phyloP scores from a whole-genome alignment of 2,797 vertebrate species.

The Alfaro cultratus region DNA sequence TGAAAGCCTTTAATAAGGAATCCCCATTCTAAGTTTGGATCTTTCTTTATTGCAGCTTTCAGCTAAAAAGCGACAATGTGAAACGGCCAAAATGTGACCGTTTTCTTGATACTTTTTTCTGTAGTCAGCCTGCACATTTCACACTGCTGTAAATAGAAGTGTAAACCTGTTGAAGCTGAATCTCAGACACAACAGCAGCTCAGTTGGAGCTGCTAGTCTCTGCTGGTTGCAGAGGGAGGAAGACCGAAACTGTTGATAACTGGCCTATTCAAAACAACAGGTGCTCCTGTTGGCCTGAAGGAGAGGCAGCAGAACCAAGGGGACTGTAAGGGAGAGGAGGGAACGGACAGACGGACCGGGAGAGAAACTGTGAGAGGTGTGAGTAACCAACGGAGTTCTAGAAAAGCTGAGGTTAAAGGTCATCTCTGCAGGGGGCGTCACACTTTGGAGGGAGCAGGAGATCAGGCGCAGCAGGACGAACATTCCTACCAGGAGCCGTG shows the following conservation, averaged over 20 bases:
- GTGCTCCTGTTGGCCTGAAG: conserved; percentile 22
- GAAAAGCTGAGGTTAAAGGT: conserved; percentile 53
- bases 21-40: neutral
- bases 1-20: conserved; percentile 5
- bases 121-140: conserved; percentile 16
- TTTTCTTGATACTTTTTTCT: conserved; percentile 3
- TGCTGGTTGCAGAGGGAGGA: conserved; percentile 32
- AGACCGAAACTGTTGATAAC: conserved; percentile 45
- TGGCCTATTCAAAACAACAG: conserved; percentile 51
- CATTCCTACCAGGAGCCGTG: neutral
- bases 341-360: neutral
- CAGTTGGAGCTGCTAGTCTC: conserved; percentile 8
- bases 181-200: conserved; percentile 38
- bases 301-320: conserved; percentile 10
- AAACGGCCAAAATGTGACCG: conserved; percentile 25
- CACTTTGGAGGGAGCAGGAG: conserved; percentile 35
- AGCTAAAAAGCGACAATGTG: conserved; percentile 7
- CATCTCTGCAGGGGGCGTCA: conserved; percentile 6
- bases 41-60: conserved; percentile 5
- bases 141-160: conserved; percentile 22
- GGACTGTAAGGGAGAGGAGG: conserved; percentile 10
- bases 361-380: neutral
- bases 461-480: conserved; percentile 10
- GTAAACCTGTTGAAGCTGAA: neutral
- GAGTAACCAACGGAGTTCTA: conserved; percentile 22